Evolutionary conservation across 30 jellyfish, hydroid and myxozoan genomes (phyloP).

Genomic region (Chrysaora quinquecirrha): DNA sequence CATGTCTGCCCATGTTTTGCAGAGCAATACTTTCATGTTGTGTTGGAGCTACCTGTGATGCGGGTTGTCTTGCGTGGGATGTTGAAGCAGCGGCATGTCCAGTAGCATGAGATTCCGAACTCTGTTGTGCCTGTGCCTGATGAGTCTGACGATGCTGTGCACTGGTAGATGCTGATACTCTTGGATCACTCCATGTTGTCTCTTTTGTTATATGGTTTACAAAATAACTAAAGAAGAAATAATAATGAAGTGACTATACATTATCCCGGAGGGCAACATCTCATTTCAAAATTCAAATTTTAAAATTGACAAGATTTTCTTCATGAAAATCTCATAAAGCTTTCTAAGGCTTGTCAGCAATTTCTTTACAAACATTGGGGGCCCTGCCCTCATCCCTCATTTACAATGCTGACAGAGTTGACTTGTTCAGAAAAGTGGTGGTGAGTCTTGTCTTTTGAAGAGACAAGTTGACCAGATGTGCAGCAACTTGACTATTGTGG

Average conservation of each 20-base stretch:
- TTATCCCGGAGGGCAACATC: background rate
- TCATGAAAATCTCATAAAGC: no score
- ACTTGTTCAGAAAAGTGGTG: no score
- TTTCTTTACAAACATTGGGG: no score
- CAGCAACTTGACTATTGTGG: no score
- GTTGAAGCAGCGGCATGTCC: conserved; percentile 18
- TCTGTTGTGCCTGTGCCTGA: conserved; percentile 16
- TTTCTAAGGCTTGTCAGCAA: no score
- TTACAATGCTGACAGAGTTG: no score
- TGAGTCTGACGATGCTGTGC: conserved; percentile 15
- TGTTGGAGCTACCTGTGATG: conserved; percentile 12
- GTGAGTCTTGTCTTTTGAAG: no score
- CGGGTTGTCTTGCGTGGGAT: conserved; percentile 35
- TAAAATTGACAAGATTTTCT: no score
- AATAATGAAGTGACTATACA: no score
- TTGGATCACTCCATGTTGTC: conserved; percentile 71
- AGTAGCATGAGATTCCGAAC: background rate
- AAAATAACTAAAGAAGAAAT: conserved; percentile 41
- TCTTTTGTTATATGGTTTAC: conserved; percentile 36
- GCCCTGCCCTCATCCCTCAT: no score
- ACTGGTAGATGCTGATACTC: background rate
- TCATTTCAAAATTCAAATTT: background rate
- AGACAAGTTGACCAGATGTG: no score
- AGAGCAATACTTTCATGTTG: conserved; percentile 65
- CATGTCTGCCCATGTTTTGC: conserved; percentile 23